These are phyloP conservation scores for Hippolais icterina DNA, from an alignment of 2,113 vertebrate genomes.

Conservation along the genomic window DNA sequence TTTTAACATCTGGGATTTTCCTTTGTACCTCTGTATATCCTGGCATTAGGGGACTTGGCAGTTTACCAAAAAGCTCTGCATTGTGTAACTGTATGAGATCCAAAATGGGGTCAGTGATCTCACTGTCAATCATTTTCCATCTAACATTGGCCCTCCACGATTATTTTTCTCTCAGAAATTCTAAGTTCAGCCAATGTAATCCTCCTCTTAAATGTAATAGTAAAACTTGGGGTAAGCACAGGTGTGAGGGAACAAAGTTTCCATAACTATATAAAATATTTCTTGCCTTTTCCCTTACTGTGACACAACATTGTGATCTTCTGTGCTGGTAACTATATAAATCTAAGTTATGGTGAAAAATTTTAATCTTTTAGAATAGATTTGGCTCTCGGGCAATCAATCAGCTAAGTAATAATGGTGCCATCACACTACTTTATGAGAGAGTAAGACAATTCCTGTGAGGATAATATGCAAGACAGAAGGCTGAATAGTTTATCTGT, in stretches of 20 bases:
- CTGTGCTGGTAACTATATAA: background rate
- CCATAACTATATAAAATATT: background rate
- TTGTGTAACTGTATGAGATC: background rate
- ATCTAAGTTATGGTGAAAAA: conserved; percentile 22
- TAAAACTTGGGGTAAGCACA: background rate
- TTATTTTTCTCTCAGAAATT: background rate
- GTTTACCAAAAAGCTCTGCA: background rate
- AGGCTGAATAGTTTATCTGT: conserved; percentile 3
- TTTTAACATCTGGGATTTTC: background rate
- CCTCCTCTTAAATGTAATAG: background rate
- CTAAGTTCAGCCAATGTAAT: background rate
- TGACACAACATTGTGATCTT: background rate
- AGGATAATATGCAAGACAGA: conserved; percentile 36
- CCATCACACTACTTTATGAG: conserved; percentile 47
- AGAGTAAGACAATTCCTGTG: conserved; percentile 20
- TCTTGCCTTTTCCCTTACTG: background rate
- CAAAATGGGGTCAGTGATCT: background rate
- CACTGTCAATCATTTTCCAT: background rate
- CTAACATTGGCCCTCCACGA: background rate
- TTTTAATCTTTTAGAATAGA: conserved; percentile 3
- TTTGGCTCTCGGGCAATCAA: conserved; percentile 12
- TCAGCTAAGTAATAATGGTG: conserved; percentile 25
- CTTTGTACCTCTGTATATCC: background rate
- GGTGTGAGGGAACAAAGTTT: background rate
- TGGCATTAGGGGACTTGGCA: background rate